Evolutionary conservation across 2,888 invertebrate genomes (phyloP).

Genomic region (Metallyticus violacea): DNA sequence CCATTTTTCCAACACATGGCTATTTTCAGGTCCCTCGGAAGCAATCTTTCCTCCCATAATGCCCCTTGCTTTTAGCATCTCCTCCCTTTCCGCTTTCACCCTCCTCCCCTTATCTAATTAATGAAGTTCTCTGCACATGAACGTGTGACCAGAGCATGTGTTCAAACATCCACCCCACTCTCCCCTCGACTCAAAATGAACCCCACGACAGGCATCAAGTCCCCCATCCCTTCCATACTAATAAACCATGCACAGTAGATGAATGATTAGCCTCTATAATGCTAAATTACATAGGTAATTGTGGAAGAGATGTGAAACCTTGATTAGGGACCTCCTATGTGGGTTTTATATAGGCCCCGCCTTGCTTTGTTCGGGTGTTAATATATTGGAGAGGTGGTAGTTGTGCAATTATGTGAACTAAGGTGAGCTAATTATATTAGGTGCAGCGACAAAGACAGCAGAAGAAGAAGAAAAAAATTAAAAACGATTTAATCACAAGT

Average conservation of each 20-base stretch:
- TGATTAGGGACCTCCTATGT: neutral
- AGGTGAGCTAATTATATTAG: neutral
- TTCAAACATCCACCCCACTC: neutral
- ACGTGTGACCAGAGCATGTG: neutral
- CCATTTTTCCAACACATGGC: neutral
- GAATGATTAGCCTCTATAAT: neutral
- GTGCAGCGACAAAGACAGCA: too few relatives aligned
- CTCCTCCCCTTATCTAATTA: neutral
- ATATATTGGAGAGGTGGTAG: neutral
- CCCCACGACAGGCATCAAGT: neutral
- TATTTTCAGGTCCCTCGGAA: neutral
- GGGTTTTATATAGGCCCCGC: neutral
- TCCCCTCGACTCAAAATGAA: neutral
- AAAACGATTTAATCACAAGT: too few relatives aligned
- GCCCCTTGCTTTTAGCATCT: neutral
- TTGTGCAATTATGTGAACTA: neutral
- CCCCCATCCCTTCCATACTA: neutral
- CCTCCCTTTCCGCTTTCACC: neutral
- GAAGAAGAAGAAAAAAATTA: too few relatives aligned
- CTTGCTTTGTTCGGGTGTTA: neutral
- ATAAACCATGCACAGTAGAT: neutral
- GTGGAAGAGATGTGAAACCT: neutral
- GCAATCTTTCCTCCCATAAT: neutral
- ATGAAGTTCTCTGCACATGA: neutral
- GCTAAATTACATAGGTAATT: neutral